Evolutionary conservation across 2,797 vertebrate genomes (phyloP), one percentile per base, ranked within the genome.

Genomic region (Danio albolineatus): DNA sequence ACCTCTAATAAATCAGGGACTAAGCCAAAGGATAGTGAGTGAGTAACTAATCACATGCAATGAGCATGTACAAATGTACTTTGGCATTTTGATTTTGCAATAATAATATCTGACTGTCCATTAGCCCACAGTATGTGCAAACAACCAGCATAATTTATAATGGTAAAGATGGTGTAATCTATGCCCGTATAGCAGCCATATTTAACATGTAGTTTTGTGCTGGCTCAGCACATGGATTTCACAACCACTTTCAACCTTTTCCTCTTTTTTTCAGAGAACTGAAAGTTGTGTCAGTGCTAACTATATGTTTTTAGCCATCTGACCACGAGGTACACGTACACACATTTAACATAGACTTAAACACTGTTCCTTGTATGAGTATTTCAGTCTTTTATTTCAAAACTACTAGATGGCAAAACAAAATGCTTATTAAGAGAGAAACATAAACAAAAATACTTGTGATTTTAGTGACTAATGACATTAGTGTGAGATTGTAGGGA

Each of bases 191-290:
- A 16, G 17, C 1, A 16, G 17, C 1, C 10, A 12, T n/a, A 19
- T 8, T 12, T 49, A 7, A 66, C 72, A 73, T 76, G 75, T 53
- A 64, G n/a, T 12, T 3, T 13, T 13, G 7, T 43, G 9, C 2
- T 51, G n/a, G 6, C 51, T 44, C 65, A 66, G 12, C 7, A 4
- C 10, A 60, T 6, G 3, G 12, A 80, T 85, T 85, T 60, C 17
- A 49, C 39, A 77, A 78, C 12, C 9, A 2, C 17, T 56, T 53
- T 51, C 76, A 28, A 12, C 5, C 17, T 16, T 74, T 73, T 62
- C 21, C 43, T 62, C 16, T 48, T 59, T 86, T 84, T 16, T 7
- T 83, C 71, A 80, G 75, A 84, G 85, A 89, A 89, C 76, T 75
- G 84, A 89, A 85, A 87, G 28, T 46, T 6, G 51, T 76, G 7